Conservation (phyloP, 2,113 vertebrate genomes). For the Pipra filicauda region DNA sequence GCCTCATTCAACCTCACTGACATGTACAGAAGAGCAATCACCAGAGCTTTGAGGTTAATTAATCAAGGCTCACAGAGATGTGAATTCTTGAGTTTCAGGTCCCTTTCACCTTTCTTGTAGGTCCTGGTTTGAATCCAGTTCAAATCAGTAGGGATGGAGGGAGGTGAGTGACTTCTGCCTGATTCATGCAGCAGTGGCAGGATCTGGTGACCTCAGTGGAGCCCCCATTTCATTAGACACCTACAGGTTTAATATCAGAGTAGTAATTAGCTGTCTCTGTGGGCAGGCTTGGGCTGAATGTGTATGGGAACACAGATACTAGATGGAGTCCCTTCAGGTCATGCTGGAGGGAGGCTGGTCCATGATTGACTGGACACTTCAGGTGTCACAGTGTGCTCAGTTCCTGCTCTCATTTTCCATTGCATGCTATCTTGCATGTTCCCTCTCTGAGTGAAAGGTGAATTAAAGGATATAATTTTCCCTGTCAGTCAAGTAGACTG, state of each 20-base stretch:
- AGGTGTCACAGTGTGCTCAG: neutral
- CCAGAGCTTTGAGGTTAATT: neutral
- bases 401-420: neutral
- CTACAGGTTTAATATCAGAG: neutral
- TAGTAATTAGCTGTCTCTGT: neutral
- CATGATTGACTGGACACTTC: neutral
- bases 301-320: neutral
- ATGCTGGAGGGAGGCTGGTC: neutral
- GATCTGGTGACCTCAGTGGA: neutral
- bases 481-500: neutral
- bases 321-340: neutral
- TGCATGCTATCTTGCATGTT: neutral
- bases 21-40: neutral
- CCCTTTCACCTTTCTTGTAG: neutral
- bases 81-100: neutral
- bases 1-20: neutral
- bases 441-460: neutral
- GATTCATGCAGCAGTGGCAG: neutral
- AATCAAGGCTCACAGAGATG: neutral
- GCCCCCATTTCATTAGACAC: neutral
- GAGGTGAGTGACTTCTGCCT: neutral
- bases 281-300: neutral
- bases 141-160: neutral
- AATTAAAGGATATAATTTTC: neutral
- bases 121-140: neutral